These are phyloP conservation scores for Magallana ariakensis DNA, from an alignment of 1,140 invertebrate genomes.

Conservation along the genomic window DNA sequence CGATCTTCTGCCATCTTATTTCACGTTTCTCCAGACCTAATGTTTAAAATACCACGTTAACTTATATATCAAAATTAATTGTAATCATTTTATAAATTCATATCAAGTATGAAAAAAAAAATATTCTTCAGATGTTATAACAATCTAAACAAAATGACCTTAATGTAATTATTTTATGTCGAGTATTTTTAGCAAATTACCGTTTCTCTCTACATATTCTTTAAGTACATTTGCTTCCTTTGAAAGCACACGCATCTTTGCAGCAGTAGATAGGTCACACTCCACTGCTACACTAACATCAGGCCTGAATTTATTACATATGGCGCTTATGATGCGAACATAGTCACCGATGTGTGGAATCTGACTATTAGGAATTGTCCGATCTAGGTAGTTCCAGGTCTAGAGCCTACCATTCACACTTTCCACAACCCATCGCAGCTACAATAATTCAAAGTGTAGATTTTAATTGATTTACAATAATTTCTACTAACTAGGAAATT, in stretches of 20 bases:
- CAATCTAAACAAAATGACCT: too few relatives aligned
- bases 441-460: background rate
- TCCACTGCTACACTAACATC: background rate
- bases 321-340: conserved; percentile 30
- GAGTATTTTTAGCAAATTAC: too few relatives aligned
- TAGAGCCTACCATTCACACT: conserved; percentile 7
- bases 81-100: background rate
- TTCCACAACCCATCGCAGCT: conserved; percentile 6
- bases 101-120: background rate
- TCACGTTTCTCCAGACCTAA: background rate
- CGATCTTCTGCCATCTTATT: too few relatives aligned
- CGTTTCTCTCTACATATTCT: too few relatives aligned
- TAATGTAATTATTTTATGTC: too few relatives aligned
- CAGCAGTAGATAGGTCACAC: too few relatives aligned
- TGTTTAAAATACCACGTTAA: conserved; percentile 9
- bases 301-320: conserved; percentile 43
- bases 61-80: conserved; percentile 20
- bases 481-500: background rate
- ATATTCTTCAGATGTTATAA: too few relatives aligned
- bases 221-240: too few relatives aligned
- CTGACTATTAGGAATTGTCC: conserved; percentile 7
- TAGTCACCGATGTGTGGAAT: conserved; percentile 40
- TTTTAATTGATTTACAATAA: background rate
- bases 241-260: too few relatives aligned
- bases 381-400: background rate